These are phyloP conservation scores for Pavo muticus DNA, from an alignment of 2,113 vertebrate genomes.

Conservation along the genomic window DNA sequence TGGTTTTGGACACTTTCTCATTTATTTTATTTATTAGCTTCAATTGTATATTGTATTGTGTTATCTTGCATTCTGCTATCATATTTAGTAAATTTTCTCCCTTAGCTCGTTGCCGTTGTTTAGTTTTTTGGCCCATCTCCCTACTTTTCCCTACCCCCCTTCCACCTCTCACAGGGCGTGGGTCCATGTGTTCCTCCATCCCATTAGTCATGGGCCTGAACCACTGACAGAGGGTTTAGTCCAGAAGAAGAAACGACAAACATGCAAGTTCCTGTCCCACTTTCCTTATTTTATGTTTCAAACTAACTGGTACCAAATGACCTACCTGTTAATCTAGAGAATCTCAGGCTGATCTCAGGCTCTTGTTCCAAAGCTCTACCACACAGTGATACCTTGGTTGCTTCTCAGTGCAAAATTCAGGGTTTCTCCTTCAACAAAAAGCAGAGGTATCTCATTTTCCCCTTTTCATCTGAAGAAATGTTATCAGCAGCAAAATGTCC, in stretches of 20 bases:
- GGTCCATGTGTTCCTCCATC: no score
- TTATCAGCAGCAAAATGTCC: not conserved
- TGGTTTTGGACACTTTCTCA: no score
- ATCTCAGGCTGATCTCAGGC: not conserved
- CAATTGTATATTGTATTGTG: no score
- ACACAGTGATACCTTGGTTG: rapidly evolving
- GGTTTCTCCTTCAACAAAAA: not conserved
- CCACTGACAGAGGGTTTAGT: not conserved
- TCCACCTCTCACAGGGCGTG: no score
- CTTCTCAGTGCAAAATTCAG: not conserved
- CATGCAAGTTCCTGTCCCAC: not conserved
- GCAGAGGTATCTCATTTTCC: not conserved
- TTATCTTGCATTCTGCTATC: no score
- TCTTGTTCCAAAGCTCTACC: not conserved
- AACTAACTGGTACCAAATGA: not conserved
- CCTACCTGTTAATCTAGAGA: rapidly evolving
- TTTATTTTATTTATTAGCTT: no score
- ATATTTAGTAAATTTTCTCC: no score
- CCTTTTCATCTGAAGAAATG: not conserved
- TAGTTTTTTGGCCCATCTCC: no score
- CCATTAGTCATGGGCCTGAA: no score
- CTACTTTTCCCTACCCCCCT: no score
- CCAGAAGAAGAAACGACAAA: not conserved
- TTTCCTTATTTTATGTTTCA: not conserved
- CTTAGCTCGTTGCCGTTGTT: no score